phyloP scores from a whole-genome alignment of 2,888 invertebrate species.

The Thera britannica region DNA sequence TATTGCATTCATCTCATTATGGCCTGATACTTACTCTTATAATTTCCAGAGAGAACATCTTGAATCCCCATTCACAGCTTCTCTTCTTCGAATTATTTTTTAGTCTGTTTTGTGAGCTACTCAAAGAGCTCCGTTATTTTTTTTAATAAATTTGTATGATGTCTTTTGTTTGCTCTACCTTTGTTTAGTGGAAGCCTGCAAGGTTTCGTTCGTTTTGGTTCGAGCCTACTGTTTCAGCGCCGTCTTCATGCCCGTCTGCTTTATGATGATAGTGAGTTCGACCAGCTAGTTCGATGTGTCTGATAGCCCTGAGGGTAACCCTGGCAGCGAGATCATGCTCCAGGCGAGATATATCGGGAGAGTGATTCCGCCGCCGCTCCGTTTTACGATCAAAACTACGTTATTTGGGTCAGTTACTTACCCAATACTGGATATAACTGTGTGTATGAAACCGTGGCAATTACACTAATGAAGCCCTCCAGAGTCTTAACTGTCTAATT shows the following conservation, averaged over 20 bases:
- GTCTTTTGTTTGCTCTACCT: no score
- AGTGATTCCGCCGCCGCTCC: constrained; percentile 47
- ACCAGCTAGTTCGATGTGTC: background rate
- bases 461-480: constrained; percentile 1
- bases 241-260: background rate
- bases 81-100: no score
- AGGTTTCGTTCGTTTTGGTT: background rate
- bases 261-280: background rate
- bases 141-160: no score
- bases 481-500: no score
- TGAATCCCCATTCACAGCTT: no score
- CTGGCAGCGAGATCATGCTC: constrained; percentile 10
- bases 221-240: background rate
- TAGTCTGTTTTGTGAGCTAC: no score
- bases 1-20: no score
- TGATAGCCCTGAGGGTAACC: background rate
- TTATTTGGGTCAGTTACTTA: constrained; percentile 49
- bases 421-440: background rate
- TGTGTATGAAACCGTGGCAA: background rate
- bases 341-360: constrained; percentile 51
- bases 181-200: background rate
- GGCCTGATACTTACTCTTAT: no score
- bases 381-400: constrained; percentile 56
- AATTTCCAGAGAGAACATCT: no score
- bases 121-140: no score